Evolutionary conservation across 2,888 invertebrate genomes (phyloP).

Genomic region (Ommatoiulus sabulosus): DNA sequence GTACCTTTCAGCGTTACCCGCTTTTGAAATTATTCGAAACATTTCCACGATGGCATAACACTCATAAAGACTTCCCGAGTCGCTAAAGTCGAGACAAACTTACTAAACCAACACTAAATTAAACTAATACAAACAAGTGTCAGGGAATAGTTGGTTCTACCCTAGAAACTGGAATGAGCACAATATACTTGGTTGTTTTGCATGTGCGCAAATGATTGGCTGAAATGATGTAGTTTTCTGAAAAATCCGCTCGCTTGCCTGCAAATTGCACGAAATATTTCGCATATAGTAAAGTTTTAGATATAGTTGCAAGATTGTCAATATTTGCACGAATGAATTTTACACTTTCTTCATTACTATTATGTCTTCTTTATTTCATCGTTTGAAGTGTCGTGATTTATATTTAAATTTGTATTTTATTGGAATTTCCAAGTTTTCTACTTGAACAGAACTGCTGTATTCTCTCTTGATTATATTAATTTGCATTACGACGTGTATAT

Average conservation of each 20-base stretch:
- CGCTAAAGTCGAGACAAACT: not conserved
- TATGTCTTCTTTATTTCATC: not conserved
- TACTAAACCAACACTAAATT: not conserved
- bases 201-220: conserved; percentile 4
- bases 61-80: conserved; percentile 5
- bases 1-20: no score
- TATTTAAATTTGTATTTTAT: not conserved
- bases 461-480: no score
- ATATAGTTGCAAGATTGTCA: conserved; percentile 13
- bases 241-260: not conserved
- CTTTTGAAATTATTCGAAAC: no score
- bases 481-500: no score
- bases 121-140: conserved; percentile 21
- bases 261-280: not conserved
- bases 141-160: conserved; percentile 25
- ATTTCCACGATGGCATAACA: not conserved
- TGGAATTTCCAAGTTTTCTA: conserved; percentile 10
- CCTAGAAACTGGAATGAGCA: conserved; percentile 18
- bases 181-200: not conserved
- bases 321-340: not conserved
- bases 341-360: not conserved
- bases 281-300: not conserved
- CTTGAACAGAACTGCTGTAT: not conserved
- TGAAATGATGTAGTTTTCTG: not conserved
- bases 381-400: not conserved